phyloP scores from a whole-genome alignment of 2,797 vertebrate species.

The Glossophaga mutica region DNA sequence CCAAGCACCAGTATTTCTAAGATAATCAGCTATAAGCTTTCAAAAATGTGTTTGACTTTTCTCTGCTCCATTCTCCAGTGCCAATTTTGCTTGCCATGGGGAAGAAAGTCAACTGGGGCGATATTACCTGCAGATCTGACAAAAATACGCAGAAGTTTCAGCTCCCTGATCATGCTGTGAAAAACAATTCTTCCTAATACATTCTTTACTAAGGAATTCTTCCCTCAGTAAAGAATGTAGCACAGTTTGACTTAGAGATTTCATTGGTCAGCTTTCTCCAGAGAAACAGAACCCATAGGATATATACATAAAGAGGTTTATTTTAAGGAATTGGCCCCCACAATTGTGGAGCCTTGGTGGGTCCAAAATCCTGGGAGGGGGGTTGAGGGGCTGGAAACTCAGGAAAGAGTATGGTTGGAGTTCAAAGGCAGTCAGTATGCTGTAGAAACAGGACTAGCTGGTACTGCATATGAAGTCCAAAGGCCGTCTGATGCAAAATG shows the following conservation, averaged over 20 bases:
- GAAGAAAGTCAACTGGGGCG: not conserved
- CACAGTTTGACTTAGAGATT: not conserved
- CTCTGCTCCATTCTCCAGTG: not conserved
- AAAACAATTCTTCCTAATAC: not conserved
- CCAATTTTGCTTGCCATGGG: not conserved
- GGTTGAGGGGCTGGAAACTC: not conserved
- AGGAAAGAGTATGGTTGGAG: not conserved
- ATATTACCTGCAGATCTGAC: not conserved
- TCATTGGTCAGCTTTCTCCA: not conserved
- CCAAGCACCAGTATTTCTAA: not conserved
- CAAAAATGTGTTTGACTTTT: not conserved
- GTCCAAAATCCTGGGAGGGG: not conserved
- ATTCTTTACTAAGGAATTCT: no score
- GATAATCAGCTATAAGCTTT: not conserved
- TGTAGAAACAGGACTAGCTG: not conserved
- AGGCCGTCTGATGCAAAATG: not conserved
- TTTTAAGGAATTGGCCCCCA: not conserved
- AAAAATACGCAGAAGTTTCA: not conserved
- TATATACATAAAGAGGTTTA: not conserved
- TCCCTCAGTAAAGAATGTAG: not conserved
- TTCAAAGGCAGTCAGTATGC: not conserved
- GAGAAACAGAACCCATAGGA: not conserved
- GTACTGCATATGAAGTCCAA: not conserved
- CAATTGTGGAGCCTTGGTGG: not conserved
- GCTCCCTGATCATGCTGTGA: not conserved